These are phyloP conservation scores for Drosophila meridionalis DNA, from an alignment of 2,888 invertebrate genomes.

Conservation along the genomic window DNA sequence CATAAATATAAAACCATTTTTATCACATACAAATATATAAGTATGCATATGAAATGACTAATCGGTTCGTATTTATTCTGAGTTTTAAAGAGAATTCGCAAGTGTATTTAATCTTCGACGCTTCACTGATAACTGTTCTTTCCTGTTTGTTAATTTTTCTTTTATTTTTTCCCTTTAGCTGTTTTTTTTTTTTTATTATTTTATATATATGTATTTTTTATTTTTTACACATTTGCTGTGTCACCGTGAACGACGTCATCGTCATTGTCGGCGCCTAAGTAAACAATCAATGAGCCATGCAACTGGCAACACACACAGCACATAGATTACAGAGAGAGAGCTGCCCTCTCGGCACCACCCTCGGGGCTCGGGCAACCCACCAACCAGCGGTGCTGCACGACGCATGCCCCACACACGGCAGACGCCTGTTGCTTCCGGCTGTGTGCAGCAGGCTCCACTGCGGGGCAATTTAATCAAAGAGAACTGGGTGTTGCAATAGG, in stretches of 20 bases:
- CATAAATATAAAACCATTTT: not conserved
- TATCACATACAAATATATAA: not conserved
- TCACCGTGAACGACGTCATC: conserved; percentile 43
- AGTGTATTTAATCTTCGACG: conserved; percentile 10
- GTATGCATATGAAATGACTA: not conserved
- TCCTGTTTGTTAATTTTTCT: conserved; percentile 15
- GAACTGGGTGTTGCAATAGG: conserved; percentile 19
- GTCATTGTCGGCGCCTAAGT: conserved; percentile 52
- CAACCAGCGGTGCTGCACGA: not conserved
- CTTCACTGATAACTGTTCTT: conserved; percentile 3
- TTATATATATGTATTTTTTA: not conserved
- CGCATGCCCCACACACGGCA: conserved; percentile 9
- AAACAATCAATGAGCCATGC: conserved; percentile 69
- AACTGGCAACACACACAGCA: conserved; percentile 10
- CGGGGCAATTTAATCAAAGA: conserved; percentile 33
- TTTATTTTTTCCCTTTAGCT: not conserved
- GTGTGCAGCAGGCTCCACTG: conserved; percentile 21
- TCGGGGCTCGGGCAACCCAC: not conserved
- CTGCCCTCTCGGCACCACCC: not conserved
- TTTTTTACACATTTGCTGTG: conserved; percentile 50
- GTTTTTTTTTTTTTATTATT: conserved; percentile 6
- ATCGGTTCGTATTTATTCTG: not conserved
- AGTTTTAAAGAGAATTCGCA: not conserved
- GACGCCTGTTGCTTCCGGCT: conserved; percentile 60
- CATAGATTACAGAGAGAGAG: not conserved